Base-by-base conservation (phyloP, 92 coral and sea anemone species). In the Bergia sp. region DNA sequence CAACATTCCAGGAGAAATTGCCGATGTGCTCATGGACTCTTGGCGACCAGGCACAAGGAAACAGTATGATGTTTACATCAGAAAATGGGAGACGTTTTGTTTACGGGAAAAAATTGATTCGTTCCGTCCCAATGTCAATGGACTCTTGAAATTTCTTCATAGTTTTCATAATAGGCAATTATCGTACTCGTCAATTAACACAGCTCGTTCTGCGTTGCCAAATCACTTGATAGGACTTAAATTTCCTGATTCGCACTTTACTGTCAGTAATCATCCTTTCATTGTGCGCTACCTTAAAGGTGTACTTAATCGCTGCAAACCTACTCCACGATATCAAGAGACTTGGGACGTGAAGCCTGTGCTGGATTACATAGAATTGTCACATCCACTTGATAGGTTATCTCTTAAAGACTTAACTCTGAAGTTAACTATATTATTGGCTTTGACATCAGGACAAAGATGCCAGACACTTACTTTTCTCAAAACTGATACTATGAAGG, bases 361-460 rank as follows among this genome's bases (percentile, higher is more conserved):
- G n/a, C 42, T 90, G 1, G 57, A 42, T n/a, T 86, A 86, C 66
- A 38, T 90, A 53, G 69, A 61, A 49, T 67, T 45, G 15, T 12
- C n/a, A n/a, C n/a, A n/a, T n/a, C n/a, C n/a, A n/a, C n/a, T n/a
- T n/a, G n/a, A n/a, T n/a, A n/a, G n/a, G n/a, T n/a, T 90, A 75
- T 72, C 11, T 73, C 92, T 76, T 16, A 87, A 87, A 69, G 91
- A 82, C 13, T 77, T 61, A 3, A 37, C 93, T 23, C 50, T 87
- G 64, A 91, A 91, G 39, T 45, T 87, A 49, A 82, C 82, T 37
- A 61, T 36, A 37, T 41, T 87, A 21, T 64, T 91, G 29, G 93
- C 93, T 45, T 78, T 87, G 18, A 91, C 90, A 40, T 87, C 93
- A 58, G 91, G 90, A 29, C 92, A 90, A 73, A 64, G 92, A 42